Percentiles rank a stretch among this genome's conserved stretches.
Conservation (phyloP, 30 jellyfish, hydroid and myxozoan genomes). For the Aurelia sp. region DNA sequence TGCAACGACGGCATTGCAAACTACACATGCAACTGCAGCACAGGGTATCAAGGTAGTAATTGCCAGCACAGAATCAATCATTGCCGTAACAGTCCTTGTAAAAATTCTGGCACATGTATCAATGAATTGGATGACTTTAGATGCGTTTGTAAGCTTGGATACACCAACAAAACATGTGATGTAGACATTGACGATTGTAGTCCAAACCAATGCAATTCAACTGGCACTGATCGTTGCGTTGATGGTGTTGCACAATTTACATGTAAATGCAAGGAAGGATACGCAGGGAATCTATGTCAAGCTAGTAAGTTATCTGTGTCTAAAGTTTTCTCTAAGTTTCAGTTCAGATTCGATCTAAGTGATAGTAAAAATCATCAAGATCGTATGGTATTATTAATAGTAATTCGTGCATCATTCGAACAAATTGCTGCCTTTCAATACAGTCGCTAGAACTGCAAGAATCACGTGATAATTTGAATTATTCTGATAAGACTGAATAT, state of each 20-base stretch:
- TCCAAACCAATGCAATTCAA: slow-evolving; percentile 60
- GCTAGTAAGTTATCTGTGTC: slow-evolving; percentile 24
- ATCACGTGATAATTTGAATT: too few relatives aligned
- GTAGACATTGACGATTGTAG: slow-evolving; percentile 53
- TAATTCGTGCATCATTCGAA: too few relatives aligned
- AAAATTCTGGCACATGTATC: slow-evolving; percentile 55
- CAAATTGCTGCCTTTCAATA: too few relatives aligned
- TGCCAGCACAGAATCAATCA: slow-evolving; percentile 56
- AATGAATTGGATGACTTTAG: slow-evolving; percentile 37
- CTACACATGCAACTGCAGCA: slow-evolving; percentile 63
- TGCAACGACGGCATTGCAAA: slow-evolving; percentile 60
- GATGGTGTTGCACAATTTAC: slow-evolving; percentile 40
- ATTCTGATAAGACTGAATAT: too few relatives aligned
- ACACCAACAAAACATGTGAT: slow-evolving; percentile 52
- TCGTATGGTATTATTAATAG: too few relatives aligned
- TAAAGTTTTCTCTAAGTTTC: neutral
- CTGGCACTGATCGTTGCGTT: slow-evolving; percentile 52
- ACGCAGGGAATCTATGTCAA: slow-evolving; percentile 65
- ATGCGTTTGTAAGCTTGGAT: slow-evolving; percentile 66
- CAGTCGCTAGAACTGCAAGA: too few relatives aligned
- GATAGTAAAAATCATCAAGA: too few relatives aligned
- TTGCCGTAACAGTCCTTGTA: slow-evolving; percentile 60
- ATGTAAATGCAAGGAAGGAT: slow-evolving; percentile 66
- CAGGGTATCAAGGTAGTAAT: slow-evolving; percentile 54
- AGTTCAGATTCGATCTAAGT: too few relatives aligned